Evolutionary conservation across 2,888 invertebrate genomes (phyloP), one percentile per base, ranked within the genome.

Genomic region (Glaucopsyche alexis): DNA sequence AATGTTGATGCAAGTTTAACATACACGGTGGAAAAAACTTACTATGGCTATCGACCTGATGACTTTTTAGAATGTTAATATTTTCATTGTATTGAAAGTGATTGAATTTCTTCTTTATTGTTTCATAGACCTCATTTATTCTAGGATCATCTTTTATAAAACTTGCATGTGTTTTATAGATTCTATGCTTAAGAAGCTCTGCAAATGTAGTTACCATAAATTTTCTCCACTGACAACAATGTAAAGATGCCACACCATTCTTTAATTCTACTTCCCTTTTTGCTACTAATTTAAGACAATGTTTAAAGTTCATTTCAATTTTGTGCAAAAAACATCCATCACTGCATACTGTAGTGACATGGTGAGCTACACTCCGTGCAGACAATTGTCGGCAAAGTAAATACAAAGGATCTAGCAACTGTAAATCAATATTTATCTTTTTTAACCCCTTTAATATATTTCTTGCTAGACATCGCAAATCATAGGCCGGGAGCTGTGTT

Each of bases 21-120:
- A 96, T 96, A 77, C 96, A 96, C 0, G 94, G 94, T 1, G 95
- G 95, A 82, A 95, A 95, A 65, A 84, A 83, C 71, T 77, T 81
- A 55, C 88, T 85, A 77, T 85, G 84, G 2, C 71, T 74, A 76
- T 94, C 89, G 60, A 95, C 90, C 77, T 94, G 88, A 74, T 76
- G 83, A 79, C 87, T 86, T 11, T 79, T 76, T 71, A 93, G 79
- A 55, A 77, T 66, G 71, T 79, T 79, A 9, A 73, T 76, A 38
- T 75, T 75, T 5, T 69, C 50, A 9, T 78, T 77, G 50, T 75
- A 79, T 79, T 81, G 74, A 49, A 77, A 75, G 8, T 78, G 78
- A 65, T 74, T 80, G 74, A 69, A 71, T 29, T 65, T 45, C 64
- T 74, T 73, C 52, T 79, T 85, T 13, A 90, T 74, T 81, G 84